A percentile compares a stretch with the other conserved stretches of the same genome.
These are phyloP conservation scores for Cheilosia urbana DNA, from an alignment of 2,888 invertebrate species.

Conservation along the genomic window DNA sequence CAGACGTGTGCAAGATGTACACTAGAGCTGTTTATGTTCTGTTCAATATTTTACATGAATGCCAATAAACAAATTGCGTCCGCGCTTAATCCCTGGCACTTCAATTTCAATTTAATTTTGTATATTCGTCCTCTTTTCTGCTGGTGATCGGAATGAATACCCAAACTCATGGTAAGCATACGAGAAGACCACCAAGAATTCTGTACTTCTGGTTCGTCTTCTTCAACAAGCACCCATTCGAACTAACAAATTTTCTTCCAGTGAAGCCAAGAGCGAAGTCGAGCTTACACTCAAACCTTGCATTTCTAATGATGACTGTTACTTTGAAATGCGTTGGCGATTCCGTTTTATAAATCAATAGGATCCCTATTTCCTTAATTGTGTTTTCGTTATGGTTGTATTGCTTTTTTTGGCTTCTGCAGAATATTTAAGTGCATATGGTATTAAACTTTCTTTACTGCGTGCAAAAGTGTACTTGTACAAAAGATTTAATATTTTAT, in stretches of 20 bases:
- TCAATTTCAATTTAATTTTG: conserved; percentile 23
- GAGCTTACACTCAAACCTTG: not conserved
- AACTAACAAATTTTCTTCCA: conserved; percentile 1
- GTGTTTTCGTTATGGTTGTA: conserved; percentile 9
- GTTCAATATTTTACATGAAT: not conserved
- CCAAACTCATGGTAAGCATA: not conserved
- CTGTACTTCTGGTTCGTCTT: not conserved
- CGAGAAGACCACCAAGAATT: not conserved
- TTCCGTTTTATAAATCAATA: conserved; percentile 21
- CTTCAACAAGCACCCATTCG: not conserved
- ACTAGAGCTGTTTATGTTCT: conserved; percentile 5
- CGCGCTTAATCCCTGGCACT: conserved; percentile 25
- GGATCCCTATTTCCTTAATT: conserved; percentile 26
- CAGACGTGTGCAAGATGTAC: conserved; percentile 18
- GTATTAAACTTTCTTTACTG: no score
- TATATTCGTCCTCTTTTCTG: conserved; percentile 9
- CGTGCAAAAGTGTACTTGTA: no score
- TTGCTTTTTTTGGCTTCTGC: not conserved
- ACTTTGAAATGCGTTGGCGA: conserved; percentile 36
- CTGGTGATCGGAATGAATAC: conserved; percentile 5
- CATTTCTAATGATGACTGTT: not conserved
- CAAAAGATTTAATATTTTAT: no score
- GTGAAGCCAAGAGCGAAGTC: not conserved
- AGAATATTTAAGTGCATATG: no score
- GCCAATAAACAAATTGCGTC: conserved; percentile 46